phyloP scores from a whole-genome alignment of 2,113 vertebrate genomes.

The Percopsis transmontana region DNA sequence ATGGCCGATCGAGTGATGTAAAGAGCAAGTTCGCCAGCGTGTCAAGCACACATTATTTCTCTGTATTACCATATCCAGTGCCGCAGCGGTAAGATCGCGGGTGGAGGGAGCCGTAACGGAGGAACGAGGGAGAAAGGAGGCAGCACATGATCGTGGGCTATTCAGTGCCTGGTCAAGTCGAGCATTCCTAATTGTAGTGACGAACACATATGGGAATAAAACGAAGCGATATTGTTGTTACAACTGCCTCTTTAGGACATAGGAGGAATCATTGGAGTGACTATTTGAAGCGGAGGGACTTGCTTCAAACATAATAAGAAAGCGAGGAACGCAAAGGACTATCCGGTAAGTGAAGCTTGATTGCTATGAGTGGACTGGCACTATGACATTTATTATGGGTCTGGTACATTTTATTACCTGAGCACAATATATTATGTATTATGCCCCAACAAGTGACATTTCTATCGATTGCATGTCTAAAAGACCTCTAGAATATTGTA shows the following conservation, averaged over 20 bases:
- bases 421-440: background rate
- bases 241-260: slow-evolving; percentile 57
- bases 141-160: slow-evolving; percentile 64
- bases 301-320: slow-evolving; percentile 33
- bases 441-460: slow-evolving; percentile 32
- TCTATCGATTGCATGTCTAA: slow-evolving; percentile 13
- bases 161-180: slow-evolving; percentile 68
- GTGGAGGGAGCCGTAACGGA: slow-evolving; percentile 64
- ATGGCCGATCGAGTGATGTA: slow-evolving; percentile 47
- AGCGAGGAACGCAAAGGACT: slow-evolving; percentile 38
- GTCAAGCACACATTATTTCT: slow-evolving; percentile 55
- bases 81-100: slow-evolving; percentile 72
- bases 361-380: slow-evolving; percentile 62
- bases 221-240: slow-evolving; percentile 57
- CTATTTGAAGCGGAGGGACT: slow-evolving; percentile 19
- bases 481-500: slow-evolving; percentile 38
- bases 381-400: slow-evolving; percentile 47
- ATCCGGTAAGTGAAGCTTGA: slow-evolving; percentile 69
- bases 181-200: slow-evolving; percentile 63
- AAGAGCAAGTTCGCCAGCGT: slow-evolving; percentile 65
- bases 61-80: slow-evolving; percentile 58
- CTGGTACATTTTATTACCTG: background rate
- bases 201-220: slow-evolving; percentile 74
- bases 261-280: slow-evolving; percentile 34
- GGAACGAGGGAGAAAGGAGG: slow-evolving; percentile 51